Percentiles rank a stretch among this genome's conserved stretches.
Evolutionary conservation across 2,888 invertebrate species (phyloP).

Genomic region (Limnephilus rhombicus): DNA sequence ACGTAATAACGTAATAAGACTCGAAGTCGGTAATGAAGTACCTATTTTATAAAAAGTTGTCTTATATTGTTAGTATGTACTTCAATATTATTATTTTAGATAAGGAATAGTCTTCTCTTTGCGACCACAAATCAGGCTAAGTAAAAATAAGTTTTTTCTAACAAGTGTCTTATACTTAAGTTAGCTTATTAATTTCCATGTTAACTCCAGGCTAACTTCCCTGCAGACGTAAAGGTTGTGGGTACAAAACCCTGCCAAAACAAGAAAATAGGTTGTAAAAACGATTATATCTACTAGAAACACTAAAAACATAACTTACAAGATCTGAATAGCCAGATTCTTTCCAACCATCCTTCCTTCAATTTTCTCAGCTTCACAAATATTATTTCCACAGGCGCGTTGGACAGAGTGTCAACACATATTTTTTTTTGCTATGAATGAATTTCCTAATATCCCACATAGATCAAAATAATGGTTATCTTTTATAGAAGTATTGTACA

Average conservation of each 20-base stretch:
- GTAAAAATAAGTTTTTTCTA: not conserved
- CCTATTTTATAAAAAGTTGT: not conserved
- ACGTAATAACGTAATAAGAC: not conserved
- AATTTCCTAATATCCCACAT: not conserved
- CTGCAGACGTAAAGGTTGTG: not conserved
- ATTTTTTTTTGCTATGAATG: not conserved
- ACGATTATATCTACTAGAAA: not conserved
- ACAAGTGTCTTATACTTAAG: too few relatives aligned
- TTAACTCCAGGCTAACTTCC: not conserved
- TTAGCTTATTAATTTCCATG: too few relatives aligned
- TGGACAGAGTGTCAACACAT: not conserved
- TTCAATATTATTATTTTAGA: too few relatives aligned
- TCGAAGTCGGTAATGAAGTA: not conserved
- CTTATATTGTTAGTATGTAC: not conserved
- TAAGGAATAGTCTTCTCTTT: not conserved
- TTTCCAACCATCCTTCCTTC: not conserved
- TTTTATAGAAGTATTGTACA: not conserved
- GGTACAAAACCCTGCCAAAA: not conserved
- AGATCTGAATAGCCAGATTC: not conserved
- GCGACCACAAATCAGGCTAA: not conserved
- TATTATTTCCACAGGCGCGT: not conserved
- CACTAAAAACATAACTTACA: not conserved
- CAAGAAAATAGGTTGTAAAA: not conserved
- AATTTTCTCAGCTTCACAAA: not conserved
- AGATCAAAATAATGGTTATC: not conserved